Base-by-base conservation (phyloP, 2,797 vertebrate species). In the Thaleichthys pacificus region DNA sequence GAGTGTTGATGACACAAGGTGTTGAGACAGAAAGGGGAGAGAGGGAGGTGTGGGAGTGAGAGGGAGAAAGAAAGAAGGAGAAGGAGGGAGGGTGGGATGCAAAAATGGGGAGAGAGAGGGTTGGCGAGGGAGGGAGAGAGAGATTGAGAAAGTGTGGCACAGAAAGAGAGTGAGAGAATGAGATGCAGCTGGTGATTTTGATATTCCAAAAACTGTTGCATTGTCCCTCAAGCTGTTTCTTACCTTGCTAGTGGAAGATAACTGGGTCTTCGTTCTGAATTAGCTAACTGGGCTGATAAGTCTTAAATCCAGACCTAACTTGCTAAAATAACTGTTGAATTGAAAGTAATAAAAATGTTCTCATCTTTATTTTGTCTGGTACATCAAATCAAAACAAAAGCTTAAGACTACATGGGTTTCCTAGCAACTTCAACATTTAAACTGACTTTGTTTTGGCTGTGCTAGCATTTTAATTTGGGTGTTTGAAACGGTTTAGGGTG, bases 1-100 rank as follows among this genome's bases (percentile, higher is more conserved):
- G 38, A 42, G 80, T 81, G 75, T 77, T 86, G 84, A 87, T 88
- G 84, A 90, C 81, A 83, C 79, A 11, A 60, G n/a, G 58, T 26
- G 58, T 60, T 60, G n/a, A 11, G 21, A 24, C 5, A 24, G 57
- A 24, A 21, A 17, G 51, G 19, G 51, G 15, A 54, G 51, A 54
- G 51, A 54, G 51, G 51, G 51, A 54, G 51, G 51, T 17, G 19
- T 17, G 51, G 51, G 51, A 54, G 51, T 4, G 51, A 54, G 51
- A 19, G 51, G 19, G 51, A 19, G 17, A 54, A 1, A 19, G 51
- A 54, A 3, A 54, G 51, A 54, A 8, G 11, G 49, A 15, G 49
- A 51, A 8, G 17, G 17, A 54, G 9, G 11, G 38, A 42, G 8
- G 11, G 9, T 11, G 38, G 17, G 51, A 47, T 47, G 7, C 42